Conservation (phyloP, 2,797 vertebrate genomes). For the Semotilus atromaculatus region DNA sequence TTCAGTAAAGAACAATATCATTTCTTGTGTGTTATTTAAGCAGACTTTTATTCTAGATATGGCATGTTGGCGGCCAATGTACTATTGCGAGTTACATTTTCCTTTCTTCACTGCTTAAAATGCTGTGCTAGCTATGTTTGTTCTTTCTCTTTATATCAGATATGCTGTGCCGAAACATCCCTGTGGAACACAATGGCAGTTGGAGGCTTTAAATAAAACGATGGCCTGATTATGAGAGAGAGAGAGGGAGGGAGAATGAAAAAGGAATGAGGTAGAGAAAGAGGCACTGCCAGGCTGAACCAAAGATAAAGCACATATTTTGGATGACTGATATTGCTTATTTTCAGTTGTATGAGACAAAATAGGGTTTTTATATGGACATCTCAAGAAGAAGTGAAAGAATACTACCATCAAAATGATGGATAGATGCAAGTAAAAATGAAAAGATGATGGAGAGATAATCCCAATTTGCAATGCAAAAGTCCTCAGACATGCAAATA, state of each 20-base stretch:
- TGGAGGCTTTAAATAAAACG: slow-evolving; percentile 82
- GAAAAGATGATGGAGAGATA: slow-evolving; percentile 49
- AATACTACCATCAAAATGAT: slow-evolving; percentile 1
- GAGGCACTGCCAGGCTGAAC: slow-evolving; percentile 12
- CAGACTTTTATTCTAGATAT: background rate
- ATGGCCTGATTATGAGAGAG: slow-evolving; percentile 78
- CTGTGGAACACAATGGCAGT: slow-evolving; percentile 73
- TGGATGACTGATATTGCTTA: background rate
- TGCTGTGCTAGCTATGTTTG: slow-evolving; percentile 51
- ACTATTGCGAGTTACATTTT: slow-evolving; percentile 3
- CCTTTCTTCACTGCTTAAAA: background rate
- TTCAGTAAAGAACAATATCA: background rate
- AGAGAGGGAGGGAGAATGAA: slow-evolving; percentile 13
- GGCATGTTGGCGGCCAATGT: background rate
- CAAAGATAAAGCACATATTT: slow-evolving; percentile 16
- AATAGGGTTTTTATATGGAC: background rate
- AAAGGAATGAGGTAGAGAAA: slow-evolving; percentile 25
- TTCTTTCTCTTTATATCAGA: slow-evolving; percentile 69
- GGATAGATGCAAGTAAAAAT: slow-evolving; percentile 22
- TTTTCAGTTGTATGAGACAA: background rate
- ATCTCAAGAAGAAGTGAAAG: background rate
- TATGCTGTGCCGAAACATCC: slow-evolving; percentile 69
- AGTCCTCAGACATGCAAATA: slow-evolving; percentile 74
- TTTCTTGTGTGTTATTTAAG: background rate
- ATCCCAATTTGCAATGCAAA: slow-evolving; percentile 80